phyloP scores from a whole-genome alignment of 1,140 invertebrate genomes.

The Papilio xuthus region DNA sequence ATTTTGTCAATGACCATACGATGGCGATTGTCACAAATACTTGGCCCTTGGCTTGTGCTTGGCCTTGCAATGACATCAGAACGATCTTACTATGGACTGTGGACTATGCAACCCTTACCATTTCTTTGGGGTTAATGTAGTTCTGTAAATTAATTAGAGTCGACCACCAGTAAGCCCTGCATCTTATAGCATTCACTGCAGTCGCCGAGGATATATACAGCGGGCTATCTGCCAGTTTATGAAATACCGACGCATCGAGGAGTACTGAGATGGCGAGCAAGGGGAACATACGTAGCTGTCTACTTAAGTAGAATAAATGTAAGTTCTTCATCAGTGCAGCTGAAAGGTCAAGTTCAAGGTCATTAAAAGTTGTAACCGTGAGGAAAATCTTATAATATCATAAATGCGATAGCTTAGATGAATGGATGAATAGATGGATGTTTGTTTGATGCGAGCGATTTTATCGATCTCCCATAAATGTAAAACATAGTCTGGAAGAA shows the following conservation, averaged over 20 bases:
- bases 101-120: neutral
- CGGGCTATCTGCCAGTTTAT: conserved; percentile 82
- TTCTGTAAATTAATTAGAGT: conserved; percentile 79
- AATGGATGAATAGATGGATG: no score
- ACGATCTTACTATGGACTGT: no score
- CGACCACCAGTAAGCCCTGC: conserved; percentile 79
- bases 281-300: conserved; percentile 82
- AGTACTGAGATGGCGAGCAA: conserved; percentile 81
- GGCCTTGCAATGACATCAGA: no score
- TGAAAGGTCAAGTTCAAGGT: conserved; percentile 45
- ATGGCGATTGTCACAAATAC: no score
- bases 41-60: no score
- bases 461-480: no score
- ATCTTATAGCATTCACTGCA: conserved; percentile 55
- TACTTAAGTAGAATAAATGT: conserved; percentile 78
- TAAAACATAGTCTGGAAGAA: no score
- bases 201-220: conserved; percentile 80
- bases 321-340: conserved; percentile 51
- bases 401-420: no score
- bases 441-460: no score
- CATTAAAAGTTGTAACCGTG: neutral
- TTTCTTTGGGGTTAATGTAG: conserved; percentile 56
- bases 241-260: conserved; percentile 78
- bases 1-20: no score
- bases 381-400: no score